Evolutionary conservation across 1,140 invertebrate genomes (phyloP), one percentile per base, ranked within the genome.

Genomic region (Homarus americanus): DNA sequence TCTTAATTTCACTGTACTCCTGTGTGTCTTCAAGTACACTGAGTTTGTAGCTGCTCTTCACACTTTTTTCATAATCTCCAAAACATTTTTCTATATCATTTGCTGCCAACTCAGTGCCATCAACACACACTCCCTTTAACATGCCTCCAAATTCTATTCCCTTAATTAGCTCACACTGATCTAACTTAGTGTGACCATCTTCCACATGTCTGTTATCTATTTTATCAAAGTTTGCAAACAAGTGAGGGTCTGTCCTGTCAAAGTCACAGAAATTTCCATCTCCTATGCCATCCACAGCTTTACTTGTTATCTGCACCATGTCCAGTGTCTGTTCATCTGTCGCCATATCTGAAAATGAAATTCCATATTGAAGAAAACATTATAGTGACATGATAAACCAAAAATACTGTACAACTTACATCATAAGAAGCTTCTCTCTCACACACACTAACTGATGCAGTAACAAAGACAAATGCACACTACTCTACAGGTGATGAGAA

Each of bases 341-440:
- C 28, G 83, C 72, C 83, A 86, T 86, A n/a, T 41, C 83, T 86
- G 82, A 53, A 49, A 76, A 28, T 53, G 2, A 20, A 36, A 41
- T 20, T 58, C 24, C 17, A 24, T 58, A 49, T 49, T 17, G 17
- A 49, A 49, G 9, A 49, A 49, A 49, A 17, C 44, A 49, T 10
- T 49, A 49, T 49, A 49, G 9, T 49, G n/a, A n/a, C n/a, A 1
- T 58, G 20, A 20, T 24, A 58, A 58, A 58, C 24, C 4, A 15
- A 58, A 12, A 58, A 4, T 58, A 58, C 20, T 15, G 53, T 58
- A 20, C 20, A 58, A 24, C 24, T 58, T 58, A 58, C 17, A 20
- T 4, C 24, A 20, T 20, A 20, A 24, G 53, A 20, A 20, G 5
- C 24, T 58, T 12, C 24, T 20, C 24, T 0, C 24, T 20, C 15